phyloP scores from a whole-genome alignment of 2,797 vertebrate species.

The Notoglanidium macrostoma region DNA sequence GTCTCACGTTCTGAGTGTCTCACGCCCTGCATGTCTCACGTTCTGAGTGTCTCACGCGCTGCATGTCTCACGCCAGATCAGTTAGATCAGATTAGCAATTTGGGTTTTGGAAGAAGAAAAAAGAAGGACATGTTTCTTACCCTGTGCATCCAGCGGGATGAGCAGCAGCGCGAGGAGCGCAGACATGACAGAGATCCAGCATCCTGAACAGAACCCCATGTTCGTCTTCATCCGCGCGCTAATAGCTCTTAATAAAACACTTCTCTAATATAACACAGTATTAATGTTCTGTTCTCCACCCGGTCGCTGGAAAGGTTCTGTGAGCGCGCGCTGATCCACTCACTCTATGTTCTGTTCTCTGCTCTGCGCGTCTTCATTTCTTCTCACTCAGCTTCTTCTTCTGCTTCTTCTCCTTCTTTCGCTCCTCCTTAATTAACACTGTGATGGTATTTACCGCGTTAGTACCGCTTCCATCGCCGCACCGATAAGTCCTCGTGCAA shows the following conservation, averaged over 20 bases:
- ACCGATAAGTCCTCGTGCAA: slow-evolving; percentile 6
- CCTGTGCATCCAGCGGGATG: slow-evolving; percentile 68
- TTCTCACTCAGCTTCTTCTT: slow-evolving; percentile 5
- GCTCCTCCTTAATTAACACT: slow-evolving; percentile 38
- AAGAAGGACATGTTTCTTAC: slow-evolving; percentile 63
- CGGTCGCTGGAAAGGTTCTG: not conserved
- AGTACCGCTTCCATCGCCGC: slow-evolving; percentile 4
- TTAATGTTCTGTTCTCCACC: not conserved
- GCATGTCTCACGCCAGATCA: not conserved
- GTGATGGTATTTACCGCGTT: not conserved
- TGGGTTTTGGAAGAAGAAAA: not conserved
- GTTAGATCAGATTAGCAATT: not conserved
- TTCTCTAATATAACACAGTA: not conserved
- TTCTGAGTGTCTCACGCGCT: not conserved
- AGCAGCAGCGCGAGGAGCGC: slow-evolving; percentile 70
- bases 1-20: not conserved
- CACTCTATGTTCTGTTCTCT: not conserved
- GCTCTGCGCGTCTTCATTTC: slow-evolving; percentile 67
- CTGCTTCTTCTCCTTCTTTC: slow-evolving; percentile 53
- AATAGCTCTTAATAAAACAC: not conserved
- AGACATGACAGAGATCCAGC: slow-evolving; percentile 71
- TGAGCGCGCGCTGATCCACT: slow-evolving; percentile 12
- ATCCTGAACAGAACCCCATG: slow-evolving; percentile 62
- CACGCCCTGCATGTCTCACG: not conserved
- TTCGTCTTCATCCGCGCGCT: slow-evolving; percentile 65